A percentile compares a stretch with the other conserved stretches of the same genome.
phyloP scores from a whole-genome alignment of 2,888 invertebrate species.

The Stramonita haemastoma region DNA sequence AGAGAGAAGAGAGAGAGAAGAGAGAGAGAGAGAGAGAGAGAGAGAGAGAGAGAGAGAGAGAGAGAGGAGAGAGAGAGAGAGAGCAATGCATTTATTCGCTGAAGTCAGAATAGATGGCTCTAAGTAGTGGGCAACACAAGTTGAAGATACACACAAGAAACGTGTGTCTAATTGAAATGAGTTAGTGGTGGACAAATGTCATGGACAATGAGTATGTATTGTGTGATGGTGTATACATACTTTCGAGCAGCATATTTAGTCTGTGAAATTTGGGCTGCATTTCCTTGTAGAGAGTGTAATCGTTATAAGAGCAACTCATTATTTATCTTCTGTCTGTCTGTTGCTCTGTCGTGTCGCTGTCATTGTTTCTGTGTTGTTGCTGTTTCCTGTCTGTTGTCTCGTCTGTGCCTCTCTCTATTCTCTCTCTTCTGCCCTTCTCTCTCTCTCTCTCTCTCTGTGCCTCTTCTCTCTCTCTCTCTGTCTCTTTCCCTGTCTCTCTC shows the following conservation, averaged over 20 bases:
- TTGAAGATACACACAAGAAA: neutral
- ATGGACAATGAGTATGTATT: neutral
- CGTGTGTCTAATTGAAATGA: neutral
- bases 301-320: too few relatives aligned
- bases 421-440: neutral
- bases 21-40: constrained; percentile 1
- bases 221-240: too few relatives aligned
- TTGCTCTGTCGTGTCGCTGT: too few relatives aligned
- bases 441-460: neutral
- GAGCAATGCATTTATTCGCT: neutral
- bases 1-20: too few relatives aligned
- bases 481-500: too few relatives aligned
- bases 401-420: neutral
- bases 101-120: neutral
- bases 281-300: too few relatives aligned
- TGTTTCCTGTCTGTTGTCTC: neutral
- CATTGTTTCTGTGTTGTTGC: too few relatives aligned
- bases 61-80: neutral
- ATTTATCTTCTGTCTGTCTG: too few relatives aligned
- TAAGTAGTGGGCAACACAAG: neutral
- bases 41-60: neutral
- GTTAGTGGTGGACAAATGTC: neutral
- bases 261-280: too few relatives aligned
- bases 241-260: too few relatives aligned
- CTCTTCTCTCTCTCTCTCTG: too few relatives aligned